Evolutionary conservation across 2,797 vertebrate species (phyloP).

Genomic region (Cossypha dichroa): DNA sequence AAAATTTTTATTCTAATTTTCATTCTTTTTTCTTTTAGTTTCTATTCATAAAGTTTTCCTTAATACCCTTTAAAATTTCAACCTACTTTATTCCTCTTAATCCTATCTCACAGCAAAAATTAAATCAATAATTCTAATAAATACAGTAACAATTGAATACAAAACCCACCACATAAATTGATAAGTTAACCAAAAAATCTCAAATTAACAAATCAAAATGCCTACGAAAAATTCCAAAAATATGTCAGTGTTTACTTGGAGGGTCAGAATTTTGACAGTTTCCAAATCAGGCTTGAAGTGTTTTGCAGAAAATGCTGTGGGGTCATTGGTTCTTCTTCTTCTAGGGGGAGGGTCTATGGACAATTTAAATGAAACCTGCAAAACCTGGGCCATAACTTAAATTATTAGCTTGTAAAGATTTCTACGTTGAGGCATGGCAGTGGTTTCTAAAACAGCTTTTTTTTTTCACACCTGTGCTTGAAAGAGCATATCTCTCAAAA

Average conservation of each 20-base stretch:
- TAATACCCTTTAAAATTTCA: too few species aligned
- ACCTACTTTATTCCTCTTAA: too few species aligned
- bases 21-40: too few species aligned
- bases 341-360: background rate
- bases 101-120: too few species aligned
- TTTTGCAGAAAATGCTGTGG: background rate
- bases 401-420: background rate
- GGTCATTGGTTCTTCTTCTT: background rate
- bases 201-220: too few species aligned
- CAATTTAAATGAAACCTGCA: background rate
- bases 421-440: fast-evolving
- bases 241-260: background rate
- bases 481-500: background rate
- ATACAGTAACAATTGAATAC: too few species aligned
- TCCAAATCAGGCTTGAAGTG: background rate
- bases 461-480: background rate
- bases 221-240: background rate
- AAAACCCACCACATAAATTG: too few species aligned
- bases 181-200: too few species aligned
- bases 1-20: too few species aligned
- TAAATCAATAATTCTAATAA: too few species aligned
- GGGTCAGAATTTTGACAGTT: background rate
- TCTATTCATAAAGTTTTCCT: too few species aligned
- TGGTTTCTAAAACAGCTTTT: background rate
- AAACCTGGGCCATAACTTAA: background rate